Conservation (phyloP, 2,113 vertebrate species). For the Xerus inauris region DNA sequence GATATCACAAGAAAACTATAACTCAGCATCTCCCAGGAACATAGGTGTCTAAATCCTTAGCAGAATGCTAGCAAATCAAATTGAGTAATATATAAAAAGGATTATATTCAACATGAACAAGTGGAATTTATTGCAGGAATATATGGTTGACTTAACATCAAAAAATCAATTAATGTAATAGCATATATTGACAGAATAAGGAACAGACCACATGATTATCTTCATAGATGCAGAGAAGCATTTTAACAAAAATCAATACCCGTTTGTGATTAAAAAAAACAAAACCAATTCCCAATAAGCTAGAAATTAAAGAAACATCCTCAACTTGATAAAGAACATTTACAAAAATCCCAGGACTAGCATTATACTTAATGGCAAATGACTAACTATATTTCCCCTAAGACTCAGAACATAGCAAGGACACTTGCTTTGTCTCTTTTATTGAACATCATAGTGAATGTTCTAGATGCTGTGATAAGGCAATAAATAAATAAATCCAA, state of each 20-base stretch:
- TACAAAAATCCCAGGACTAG: neutral
- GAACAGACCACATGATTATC: neutral
- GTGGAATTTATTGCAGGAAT: neutral
- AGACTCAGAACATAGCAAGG: neutral
- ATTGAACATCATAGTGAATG: neutral
- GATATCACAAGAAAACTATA: neutral
- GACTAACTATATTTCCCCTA: neutral
- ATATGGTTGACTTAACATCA: neutral
- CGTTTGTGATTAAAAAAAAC: neutral
- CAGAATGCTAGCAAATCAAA: neutral
- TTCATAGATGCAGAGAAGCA: conserved; percentile 17
- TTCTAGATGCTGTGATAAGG: neutral
- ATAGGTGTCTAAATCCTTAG: neutral
- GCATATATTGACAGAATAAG: neutral
- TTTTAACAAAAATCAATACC: neutral
- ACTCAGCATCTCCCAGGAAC: neutral
- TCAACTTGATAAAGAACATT: neutral
- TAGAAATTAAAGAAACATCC: neutral
- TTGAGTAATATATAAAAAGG: neutral
- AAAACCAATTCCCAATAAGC: neutral
- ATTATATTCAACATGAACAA: neutral
- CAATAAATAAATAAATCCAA: neutral
- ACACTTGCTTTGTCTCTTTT: neutral
- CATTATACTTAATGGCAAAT: neutral
- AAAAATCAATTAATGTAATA: conserved; percentile 39